Conservation (phyloP, 2,888 invertebrate genomes). For the Hypselothyrea guttata region DNA sequence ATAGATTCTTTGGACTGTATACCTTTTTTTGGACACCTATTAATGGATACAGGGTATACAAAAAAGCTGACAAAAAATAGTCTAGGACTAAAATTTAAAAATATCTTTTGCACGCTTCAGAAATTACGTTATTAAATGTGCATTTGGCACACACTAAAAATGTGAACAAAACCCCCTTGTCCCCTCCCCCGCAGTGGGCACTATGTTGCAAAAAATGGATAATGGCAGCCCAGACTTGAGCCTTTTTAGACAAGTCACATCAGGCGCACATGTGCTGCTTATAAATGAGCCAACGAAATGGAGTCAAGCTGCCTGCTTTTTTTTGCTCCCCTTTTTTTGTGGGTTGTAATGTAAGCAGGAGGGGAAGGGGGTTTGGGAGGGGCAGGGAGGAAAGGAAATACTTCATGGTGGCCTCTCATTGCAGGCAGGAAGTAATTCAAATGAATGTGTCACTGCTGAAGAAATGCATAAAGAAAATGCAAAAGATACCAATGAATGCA, state of each 20-base stretch:
- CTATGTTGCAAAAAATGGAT: constrained; percentile 11
- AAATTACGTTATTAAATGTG: constrained; percentile 79
- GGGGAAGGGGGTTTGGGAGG: not conserved
- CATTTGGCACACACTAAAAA: constrained; percentile 75
- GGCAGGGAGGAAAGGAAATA: not conserved
- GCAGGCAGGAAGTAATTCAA: constrained; percentile 65
- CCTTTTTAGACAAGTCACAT: constrained; percentile 55
- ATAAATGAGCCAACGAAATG: constrained; percentile 63
- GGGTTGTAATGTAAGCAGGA: constrained; percentile 1
- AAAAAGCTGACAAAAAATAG: too few relatives aligned
- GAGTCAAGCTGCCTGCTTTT: constrained; percentile 37
- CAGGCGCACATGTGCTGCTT: constrained; percentile 66
- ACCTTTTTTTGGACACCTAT: too few relatives aligned
- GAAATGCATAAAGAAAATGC: constrained; percentile 48
- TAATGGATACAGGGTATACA: too few relatives aligned
- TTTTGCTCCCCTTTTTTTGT: constrained; percentile 18
- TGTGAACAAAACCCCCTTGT: constrained; percentile 51
- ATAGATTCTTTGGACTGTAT: too few relatives aligned
- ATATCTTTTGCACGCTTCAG: constrained; percentile 76
- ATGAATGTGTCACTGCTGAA: constrained; percentile 63
- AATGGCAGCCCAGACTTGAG: constrained; percentile 46
- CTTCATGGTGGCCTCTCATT: constrained; percentile 19
- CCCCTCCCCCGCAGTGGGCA: constrained; percentile 2
- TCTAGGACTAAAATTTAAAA: constrained; percentile 64
- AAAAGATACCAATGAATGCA: constrained; percentile 38